phyloP scores from a whole-genome alignment of 1,140 invertebrate species.

The Papilio machaon region DNA sequence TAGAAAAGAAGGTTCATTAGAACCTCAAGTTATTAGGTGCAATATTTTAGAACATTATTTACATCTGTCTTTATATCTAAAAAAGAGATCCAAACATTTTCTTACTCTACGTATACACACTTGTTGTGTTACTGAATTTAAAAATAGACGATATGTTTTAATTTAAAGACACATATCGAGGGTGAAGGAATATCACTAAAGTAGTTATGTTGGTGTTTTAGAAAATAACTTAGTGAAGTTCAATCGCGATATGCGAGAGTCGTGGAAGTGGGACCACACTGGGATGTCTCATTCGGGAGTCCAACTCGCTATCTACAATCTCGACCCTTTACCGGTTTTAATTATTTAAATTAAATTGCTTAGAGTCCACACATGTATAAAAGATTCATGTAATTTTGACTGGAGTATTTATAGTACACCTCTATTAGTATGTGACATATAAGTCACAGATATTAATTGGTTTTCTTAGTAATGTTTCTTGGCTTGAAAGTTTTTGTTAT shows the following conservation, averaged over 20 bases:
- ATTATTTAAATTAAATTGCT: slow-evolving; percentile 70
- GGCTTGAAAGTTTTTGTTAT: background rate
- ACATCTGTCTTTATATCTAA: no score
- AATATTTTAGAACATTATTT: no score
- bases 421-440: background rate
- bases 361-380: slow-evolving; percentile 35
- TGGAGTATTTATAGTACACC: background rate
- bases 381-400: background rate
- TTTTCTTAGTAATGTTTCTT: background rate
- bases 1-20: no score
- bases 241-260: slow-evolving; percentile 65
- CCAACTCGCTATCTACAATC: slow-evolving; percentile 67
- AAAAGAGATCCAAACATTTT: background rate
- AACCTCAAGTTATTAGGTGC: no score
- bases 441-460: background rate
- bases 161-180: background rate
- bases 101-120: background rate
- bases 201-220: slow-evolving; percentile 57
- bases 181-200: slow-evolving; percentile 23
- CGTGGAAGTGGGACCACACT: slow-evolving; percentile 72
- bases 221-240: slow-evolving; percentile 60
- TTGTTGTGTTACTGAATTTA: background rate
- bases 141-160: background rate
- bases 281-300: slow-evolving; percentile 71
- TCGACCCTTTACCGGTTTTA: slow-evolving; percentile 66